Conservation (phyloP, 2,113 vertebrate species). For the Istiophorus platypterus region DNA sequence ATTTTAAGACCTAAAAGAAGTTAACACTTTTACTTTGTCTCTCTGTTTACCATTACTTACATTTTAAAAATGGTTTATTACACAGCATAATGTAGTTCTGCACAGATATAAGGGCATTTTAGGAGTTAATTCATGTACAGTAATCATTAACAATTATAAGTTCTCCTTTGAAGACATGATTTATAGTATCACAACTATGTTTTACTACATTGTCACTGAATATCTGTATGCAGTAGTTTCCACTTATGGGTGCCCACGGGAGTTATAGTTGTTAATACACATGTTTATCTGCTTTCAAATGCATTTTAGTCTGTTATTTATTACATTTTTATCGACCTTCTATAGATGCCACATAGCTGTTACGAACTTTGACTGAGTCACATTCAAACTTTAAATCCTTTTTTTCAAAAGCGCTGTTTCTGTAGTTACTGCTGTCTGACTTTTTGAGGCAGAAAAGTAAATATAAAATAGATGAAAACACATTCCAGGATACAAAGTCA, state of each 20-base stretch:
- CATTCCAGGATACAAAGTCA: neutral
- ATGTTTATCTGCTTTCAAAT: neutral
- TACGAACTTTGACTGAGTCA: conserved; percentile 6
- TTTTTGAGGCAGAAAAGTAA: neutral
- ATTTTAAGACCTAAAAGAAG: neutral
- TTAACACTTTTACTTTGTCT: neutral
- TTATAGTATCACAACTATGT: neutral
- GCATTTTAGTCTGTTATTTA: too few relatives aligned
- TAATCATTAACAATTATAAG: neutral
- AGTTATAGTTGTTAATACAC: neutral
- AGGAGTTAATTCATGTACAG: neutral
- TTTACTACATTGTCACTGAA: too few relatives aligned
- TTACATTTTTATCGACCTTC: too few relatives aligned
- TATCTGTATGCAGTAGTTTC: too few relatives aligned
- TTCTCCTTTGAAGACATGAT: too few relatives aligned
- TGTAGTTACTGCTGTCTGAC: neutral
- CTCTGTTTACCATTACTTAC: too few relatives aligned
- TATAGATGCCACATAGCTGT: neutral
- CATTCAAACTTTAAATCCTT: conserved; percentile 5
- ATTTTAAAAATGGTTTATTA: neutral
- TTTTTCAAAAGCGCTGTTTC: neutral
- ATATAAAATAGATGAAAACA: neutral
- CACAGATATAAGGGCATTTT: neutral
- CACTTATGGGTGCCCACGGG: too few relatives aligned
- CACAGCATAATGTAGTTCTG: neutral